These are phyloP conservation scores for Ctenicera cuprea DNA, from an alignment of 2,888 invertebrate species.

Conservation along the genomic window DNA sequence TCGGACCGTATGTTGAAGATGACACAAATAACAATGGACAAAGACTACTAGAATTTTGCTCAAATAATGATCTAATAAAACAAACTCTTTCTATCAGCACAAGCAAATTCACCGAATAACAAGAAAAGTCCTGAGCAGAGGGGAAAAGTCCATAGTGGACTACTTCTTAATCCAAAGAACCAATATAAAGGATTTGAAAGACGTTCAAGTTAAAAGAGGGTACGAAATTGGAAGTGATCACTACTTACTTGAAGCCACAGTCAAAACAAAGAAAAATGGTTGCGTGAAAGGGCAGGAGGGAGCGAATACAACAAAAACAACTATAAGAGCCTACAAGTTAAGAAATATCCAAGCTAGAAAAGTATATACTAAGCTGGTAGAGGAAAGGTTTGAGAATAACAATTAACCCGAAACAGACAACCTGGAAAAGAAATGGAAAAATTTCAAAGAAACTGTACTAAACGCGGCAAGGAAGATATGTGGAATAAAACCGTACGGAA, in stretches of 20 bases:
- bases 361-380: background rate
- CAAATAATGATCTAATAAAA: conserved; percentile 36
- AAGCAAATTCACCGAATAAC: conserved; percentile 40
- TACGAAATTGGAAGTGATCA: conserved; percentile 38
- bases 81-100: conserved; percentile 26
- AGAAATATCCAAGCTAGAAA: background rate
- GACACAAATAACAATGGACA: conserved; percentile 14
- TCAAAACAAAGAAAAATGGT: conserved; percentile 25
- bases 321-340: background rate
- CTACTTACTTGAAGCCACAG: conserved; percentile 25
- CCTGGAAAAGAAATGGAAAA: too few relatives aligned
- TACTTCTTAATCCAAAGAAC: conserved; percentile 26
- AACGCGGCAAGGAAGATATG: too few relatives aligned
- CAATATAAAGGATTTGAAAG: conserved; percentile 3
- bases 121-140: conserved; percentile 28
- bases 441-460: too few relatives aligned
- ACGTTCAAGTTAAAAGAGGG: conserved; percentile 38
- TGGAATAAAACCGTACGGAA: too few relatives aligned
- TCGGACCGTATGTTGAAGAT: too few relatives aligned
- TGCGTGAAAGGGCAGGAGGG: background rate
- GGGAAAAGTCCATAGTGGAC: conserved; percentile 40
- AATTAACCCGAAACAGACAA: too few relatives aligned
- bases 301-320: background rate
- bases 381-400: background rate
- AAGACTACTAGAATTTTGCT: conserved; percentile 21